Evolutionary conservation across 2,888 invertebrate species (phyloP).

Genomic region (Ecliptopera silaceata): DNA sequence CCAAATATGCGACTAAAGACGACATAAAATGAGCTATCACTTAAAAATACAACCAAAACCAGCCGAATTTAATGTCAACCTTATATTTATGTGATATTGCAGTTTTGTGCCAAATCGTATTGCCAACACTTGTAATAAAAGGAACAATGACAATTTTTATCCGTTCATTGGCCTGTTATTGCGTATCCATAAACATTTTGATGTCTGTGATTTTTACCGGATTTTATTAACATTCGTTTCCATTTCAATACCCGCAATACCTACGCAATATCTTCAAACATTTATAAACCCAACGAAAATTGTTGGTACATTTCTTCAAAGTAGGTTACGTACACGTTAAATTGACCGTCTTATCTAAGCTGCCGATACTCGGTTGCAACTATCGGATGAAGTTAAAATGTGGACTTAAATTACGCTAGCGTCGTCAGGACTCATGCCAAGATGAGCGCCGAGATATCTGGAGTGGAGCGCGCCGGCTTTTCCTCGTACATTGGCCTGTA

Average conservation of each 20-base stretch:
- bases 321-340: neutral
- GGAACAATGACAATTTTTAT: conserved; percentile 44
- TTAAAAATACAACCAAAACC: neutral
- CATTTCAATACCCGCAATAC: conserved; percentile 23
- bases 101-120: conserved; percentile 44
- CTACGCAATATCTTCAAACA: conserved; percentile 5
- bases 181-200: conserved; percentile 32
- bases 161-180: conserved; percentile 41
- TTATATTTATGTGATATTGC: conserved; percentile 35
- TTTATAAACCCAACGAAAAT: too few species aligned
- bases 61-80: conserved; percentile 25
- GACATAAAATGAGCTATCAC: conserved; percentile 1
- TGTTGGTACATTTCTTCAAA: neutral
- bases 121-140: conserved; percentile 46
- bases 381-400: conserved; percentile 39
- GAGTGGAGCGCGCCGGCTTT: conserved; percentile 53
- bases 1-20: neutral
- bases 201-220: conserved; percentile 21
- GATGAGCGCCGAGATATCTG: conserved; percentile 57
- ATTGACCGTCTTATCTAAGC: conserved; percentile 26
- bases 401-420: conserved; percentile 42
- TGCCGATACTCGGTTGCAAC: conserved; percentile 30
- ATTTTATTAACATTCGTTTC: conserved; percentile 30
- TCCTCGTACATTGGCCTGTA: conserved; percentile 69
- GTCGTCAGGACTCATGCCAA: conserved; percentile 51